Evolutionary conservation across 2,888 invertebrate genomes (phyloP).

Genomic region (Lasioglossum calceatum): DNA sequence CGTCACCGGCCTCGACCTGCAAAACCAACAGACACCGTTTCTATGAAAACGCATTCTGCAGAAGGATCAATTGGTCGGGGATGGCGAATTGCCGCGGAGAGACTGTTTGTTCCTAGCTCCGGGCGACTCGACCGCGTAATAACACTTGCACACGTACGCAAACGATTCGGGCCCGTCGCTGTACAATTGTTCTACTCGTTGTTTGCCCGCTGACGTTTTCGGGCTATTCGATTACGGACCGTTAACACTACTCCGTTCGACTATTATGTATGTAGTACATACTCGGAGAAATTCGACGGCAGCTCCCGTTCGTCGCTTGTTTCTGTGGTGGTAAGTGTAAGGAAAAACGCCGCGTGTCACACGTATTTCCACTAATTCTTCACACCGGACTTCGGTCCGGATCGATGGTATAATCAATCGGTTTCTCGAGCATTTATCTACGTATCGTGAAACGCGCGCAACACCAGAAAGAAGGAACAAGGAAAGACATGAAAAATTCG

Average conservation of each 20-base stretch:
- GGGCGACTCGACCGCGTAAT: slow-evolving; percentile 15
- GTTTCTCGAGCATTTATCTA: background rate
- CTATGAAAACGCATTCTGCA: slow-evolving; percentile 56
- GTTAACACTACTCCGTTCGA: background rate
- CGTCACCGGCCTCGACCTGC: slow-evolving; percentile 97
- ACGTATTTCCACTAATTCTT: too few species aligned
- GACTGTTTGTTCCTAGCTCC: slow-evolving; percentile 20
- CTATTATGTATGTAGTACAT: background rate
- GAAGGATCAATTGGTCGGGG: slow-evolving; percentile 51
- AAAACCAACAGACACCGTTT: slow-evolving; percentile 66
- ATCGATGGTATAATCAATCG: too few species aligned
- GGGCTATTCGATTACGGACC: background rate
- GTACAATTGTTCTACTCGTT: background rate
- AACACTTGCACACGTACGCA: background rate
- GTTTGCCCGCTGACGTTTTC: background rate
- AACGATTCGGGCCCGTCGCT: background rate
- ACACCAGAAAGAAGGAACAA: background rate
- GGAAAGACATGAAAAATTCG: background rate
- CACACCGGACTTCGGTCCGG: too few species aligned
- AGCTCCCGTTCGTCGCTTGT: background rate
- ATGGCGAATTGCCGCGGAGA: slow-evolving; percentile 39
- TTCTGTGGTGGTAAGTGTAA: background rate
- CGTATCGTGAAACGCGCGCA: background rate
- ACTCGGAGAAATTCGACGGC: background rate
- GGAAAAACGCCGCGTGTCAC: too few species aligned